These are phyloP conservation scores for Xylota segnis DNA, from an alignment of 2,888 invertebrate species.

Conservation along the genomic window DNA sequence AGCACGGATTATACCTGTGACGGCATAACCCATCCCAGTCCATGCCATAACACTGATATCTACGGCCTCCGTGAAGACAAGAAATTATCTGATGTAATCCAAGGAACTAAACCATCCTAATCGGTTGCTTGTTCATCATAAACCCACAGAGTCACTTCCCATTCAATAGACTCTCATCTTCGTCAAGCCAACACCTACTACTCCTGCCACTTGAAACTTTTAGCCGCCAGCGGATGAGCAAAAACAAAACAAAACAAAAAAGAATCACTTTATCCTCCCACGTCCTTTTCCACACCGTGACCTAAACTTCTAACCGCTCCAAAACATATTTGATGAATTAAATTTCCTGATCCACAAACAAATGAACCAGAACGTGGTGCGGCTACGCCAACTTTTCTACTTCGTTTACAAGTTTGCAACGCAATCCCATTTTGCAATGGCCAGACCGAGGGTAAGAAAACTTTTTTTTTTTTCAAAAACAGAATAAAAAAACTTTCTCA, in stretches of 20 bases:
- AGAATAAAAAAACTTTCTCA: conserved; percentile 3
- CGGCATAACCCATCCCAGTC: no score
- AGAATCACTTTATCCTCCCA: background rate
- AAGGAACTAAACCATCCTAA: no score
- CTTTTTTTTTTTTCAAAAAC: background rate
- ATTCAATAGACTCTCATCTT: background rate
- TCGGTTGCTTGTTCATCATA: background rate
- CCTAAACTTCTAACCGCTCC: background rate
- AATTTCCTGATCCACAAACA: conserved; percentile 37
- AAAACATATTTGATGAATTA: conserved; percentile 21
- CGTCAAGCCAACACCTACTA: background rate
- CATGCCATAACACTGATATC: no score
- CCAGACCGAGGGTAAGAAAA: background rate
- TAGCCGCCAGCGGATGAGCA: background rate
- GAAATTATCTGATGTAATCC: no score
- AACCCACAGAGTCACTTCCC: background rate
- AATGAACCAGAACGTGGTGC: conserved; percentile 25
- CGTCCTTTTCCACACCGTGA: background rate
- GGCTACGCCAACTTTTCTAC: conserved; percentile 18
- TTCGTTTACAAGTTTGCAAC: conserved; percentile 4
- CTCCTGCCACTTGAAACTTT: background rate
- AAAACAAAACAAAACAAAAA: background rate
- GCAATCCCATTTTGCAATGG: background rate
- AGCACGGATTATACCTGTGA: no score
- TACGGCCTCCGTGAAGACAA: no score